These are phyloP conservation scores for Proteles cristata DNA, from an alignment of 2,113 vertebrate species.

Conservation along the genomic window DNA sequence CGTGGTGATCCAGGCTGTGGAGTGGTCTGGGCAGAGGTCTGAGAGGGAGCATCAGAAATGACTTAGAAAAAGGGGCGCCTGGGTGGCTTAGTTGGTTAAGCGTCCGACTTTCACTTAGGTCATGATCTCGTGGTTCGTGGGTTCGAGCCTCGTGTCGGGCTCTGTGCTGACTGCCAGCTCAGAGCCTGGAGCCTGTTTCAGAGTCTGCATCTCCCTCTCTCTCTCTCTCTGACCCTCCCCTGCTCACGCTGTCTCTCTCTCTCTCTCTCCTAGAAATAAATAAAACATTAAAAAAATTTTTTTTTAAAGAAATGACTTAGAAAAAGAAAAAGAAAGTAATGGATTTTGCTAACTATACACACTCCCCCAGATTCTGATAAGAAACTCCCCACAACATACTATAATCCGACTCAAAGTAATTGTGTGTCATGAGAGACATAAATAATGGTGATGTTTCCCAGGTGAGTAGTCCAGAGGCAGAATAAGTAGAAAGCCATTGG, in stretches of 20 bases:
- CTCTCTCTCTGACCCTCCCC: no score
- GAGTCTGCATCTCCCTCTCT: no score
- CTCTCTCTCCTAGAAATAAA: no score
- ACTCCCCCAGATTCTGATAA: neutral
- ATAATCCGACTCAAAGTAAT: constrained; percentile 19
- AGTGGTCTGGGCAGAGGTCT: neutral
- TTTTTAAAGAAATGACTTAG: no score
- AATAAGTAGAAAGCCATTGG: constrained; percentile 29
- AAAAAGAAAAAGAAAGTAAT: neutral
- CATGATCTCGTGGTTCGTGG: no score
- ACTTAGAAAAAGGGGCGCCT: neutral
- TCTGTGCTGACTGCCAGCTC: no score
- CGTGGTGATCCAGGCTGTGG: neutral
- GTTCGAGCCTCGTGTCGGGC: no score
- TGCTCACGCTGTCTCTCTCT: no score
- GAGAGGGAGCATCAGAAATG: neutral
- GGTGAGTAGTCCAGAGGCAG: neutral
- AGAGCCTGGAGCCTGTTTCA: no score
- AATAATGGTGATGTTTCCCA: constrained; percentile 20
- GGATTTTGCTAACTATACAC: neutral
- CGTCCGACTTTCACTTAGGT: no score
- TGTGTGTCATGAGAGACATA: neutral
- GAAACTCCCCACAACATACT: neutral
- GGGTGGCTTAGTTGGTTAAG: no score
- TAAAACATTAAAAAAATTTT: no score